These are phyloP conservation scores for Mimas tiliae DNA, from an alignment of 2,888 invertebrate genomes.

Conservation along the genomic window DNA sequence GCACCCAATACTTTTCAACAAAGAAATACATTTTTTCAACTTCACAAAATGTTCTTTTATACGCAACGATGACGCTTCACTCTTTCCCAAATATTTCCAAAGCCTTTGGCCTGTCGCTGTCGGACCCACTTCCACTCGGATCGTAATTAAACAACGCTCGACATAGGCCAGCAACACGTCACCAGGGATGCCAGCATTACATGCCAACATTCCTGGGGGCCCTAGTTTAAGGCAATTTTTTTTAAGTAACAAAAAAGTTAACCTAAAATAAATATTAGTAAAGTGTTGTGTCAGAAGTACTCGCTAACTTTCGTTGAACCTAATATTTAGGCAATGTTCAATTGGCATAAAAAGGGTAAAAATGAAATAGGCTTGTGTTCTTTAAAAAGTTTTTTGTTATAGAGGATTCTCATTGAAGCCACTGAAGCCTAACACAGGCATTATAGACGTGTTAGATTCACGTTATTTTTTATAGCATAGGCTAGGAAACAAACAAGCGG, in stretches of 20 bases:
- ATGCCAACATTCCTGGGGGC: neutral
- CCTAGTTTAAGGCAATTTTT: neutral
- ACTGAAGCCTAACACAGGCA: too few species aligned
- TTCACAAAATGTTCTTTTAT: neutral
- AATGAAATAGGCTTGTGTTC: too few species aligned
- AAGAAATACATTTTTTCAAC: neutral
- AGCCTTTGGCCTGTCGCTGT: neutral
- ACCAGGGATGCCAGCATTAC: neutral
- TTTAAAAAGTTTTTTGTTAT: too few species aligned
- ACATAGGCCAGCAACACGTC: neutral
- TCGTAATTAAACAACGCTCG: constrained; percentile 8
- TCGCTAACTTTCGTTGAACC: too few species aligned
- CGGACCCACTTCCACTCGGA: neutral
- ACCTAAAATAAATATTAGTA: neutral
- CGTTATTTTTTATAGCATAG: too few species aligned
- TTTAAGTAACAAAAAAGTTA: neutral
- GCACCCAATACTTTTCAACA: too few species aligned
- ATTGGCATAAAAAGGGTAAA: too few species aligned
- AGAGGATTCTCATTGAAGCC: too few species aligned
- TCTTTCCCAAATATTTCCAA: neutral
- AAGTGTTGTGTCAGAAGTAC: too few species aligned
- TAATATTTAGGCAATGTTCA: too few species aligned
- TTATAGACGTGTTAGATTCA: too few species aligned
- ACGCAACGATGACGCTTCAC: neutral
- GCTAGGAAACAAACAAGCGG: too few species aligned